Evolutionary conservation across 37 sponge, comb jelly and placozoan genomes (phyloP).

Genomic region (Theonella swinhoei): DNA sequence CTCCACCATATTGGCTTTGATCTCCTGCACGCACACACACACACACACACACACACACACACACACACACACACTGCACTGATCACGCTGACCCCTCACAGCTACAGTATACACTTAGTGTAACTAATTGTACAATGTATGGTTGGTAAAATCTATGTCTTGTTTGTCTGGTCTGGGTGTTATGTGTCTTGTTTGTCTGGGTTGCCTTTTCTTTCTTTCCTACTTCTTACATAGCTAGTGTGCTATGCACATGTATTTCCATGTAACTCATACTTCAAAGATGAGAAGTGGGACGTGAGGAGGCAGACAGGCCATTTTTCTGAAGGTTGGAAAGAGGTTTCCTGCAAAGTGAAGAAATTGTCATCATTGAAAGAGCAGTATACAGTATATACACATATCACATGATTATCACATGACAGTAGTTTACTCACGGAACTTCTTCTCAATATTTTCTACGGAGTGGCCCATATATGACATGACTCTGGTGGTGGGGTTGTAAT

Average conservation of each 20-base stretch:
- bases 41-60: no score
- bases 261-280: conserved; percentile 79
- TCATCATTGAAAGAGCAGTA: neutral
- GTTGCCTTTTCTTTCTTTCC: no score
- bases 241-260: no score
- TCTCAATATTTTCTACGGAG: conserved; percentile 46
- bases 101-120: no score
- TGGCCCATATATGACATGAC: conserved; percentile 72
- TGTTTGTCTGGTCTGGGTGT: no score
- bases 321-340: conserved; percentile 65
- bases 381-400: neutral
- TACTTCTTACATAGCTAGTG: no score
- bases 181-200: no score
- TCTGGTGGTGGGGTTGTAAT: conserved; percentile 71
- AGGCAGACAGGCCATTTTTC: conserved; percentile 63
- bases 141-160: no score
- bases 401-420: neutral
- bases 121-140: no score
- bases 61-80: no score
- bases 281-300: conserved; percentile 56
- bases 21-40: conserved; percentile 47
- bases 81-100: no score
- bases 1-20: conserved; percentile 79
- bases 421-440: conserved; percentile 58
- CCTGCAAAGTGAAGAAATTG: conserved; percentile 17